A percentile compares a stretch with the other conserved stretches of the same genome.
phyloP scores from a whole-genome alignment of 2,797 vertebrate genomes.

The Thalassophryne amazonica region DNA sequence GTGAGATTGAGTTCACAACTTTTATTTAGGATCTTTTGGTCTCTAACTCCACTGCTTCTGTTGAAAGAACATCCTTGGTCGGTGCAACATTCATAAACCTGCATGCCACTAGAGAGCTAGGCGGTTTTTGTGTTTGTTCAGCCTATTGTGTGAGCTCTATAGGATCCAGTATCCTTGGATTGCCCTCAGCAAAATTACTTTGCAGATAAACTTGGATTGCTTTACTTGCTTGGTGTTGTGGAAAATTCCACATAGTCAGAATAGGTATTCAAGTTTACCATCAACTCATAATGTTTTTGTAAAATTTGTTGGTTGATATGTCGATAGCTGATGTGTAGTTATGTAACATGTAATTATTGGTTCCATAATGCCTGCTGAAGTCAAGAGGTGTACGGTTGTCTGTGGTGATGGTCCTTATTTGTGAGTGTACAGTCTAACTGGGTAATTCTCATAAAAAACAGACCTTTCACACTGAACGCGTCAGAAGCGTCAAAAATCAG shows the following conservation, averaged over 20 bases:
- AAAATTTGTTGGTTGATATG: conserved; percentile 18
- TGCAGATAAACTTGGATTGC: conserved; percentile 39
- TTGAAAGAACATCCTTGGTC: conserved; percentile 71
- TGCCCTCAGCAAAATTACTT: conserved; percentile 44
- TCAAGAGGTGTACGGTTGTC: too few relatives aligned
- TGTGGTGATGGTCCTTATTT: too few relatives aligned
- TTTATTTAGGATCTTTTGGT: conserved; percentile 63
- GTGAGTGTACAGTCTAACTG: neutral
- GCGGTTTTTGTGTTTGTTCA: conserved; percentile 51
- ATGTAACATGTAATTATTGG: conserved; percentile 26
- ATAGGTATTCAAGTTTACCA: neutral
- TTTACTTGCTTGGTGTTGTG: conserved; percentile 20
- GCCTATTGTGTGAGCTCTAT: conserved; percentile 56
- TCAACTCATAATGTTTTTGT: conserved; percentile 10
- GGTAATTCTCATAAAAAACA: neutral
- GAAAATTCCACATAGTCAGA: conserved; percentile 11
- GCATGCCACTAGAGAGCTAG: conserved; percentile 54
- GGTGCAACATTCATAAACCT: conserved; percentile 66
- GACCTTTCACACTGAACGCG: neutral
- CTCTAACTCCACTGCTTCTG: conserved; percentile 56
- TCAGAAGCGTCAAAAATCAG: too few relatives aligned
- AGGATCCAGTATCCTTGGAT: conserved; percentile 60
- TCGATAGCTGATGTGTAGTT: neutral
- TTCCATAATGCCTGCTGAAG: neutral
- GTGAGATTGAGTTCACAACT: conserved; percentile 70